Conservation (phyloP, 1,140 invertebrate genomes). For the Notospermus geniculatus region DNA sequence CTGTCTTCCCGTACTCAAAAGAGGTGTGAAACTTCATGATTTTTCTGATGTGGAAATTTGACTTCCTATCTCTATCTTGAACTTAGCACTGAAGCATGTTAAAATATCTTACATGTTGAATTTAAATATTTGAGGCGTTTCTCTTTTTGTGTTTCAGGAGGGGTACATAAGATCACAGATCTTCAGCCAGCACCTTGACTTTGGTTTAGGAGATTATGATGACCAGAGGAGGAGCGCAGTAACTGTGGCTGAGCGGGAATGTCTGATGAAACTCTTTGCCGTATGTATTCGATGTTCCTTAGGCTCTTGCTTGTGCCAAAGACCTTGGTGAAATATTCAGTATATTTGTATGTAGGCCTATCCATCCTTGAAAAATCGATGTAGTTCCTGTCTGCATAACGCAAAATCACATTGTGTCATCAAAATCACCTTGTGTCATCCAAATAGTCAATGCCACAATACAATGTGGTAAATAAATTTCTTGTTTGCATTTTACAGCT, state of each 20-base stretch:
- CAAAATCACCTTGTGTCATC: too few species aligned
- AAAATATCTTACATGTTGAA: too few species aligned
- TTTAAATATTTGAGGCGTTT: background rate
- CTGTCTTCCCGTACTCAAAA: background rate
- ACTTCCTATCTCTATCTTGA: too few species aligned
- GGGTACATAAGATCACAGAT: conserved; percentile 33
- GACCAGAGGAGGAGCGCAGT: conserved; percentile 58
- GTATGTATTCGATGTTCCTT: conserved; percentile 57
- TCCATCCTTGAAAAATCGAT: too few species aligned
- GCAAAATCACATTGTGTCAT: too few species aligned
- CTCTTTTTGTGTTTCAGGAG: conserved; percentile 38
- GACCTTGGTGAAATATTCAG: too few species aligned
- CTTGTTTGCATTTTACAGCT: conserved; percentile 61
- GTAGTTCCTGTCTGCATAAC: background rate
- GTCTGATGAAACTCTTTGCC: conserved; percentile 86
- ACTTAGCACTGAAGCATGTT: too few species aligned
- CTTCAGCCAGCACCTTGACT: conserved; percentile 34
- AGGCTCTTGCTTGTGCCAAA: too few species aligned
- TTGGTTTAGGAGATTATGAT: conserved; percentile 49
- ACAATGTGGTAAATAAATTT: background rate
- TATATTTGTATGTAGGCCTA: too few species aligned
- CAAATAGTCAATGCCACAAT: too few species aligned
- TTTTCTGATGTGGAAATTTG: conserved; percentile 5
- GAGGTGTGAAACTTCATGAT: background rate
- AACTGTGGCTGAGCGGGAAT: conserved; percentile 62